Base-by-base conservation (phyloP, 2,113 vertebrate species). In the Halichoerus grypus region DNA sequence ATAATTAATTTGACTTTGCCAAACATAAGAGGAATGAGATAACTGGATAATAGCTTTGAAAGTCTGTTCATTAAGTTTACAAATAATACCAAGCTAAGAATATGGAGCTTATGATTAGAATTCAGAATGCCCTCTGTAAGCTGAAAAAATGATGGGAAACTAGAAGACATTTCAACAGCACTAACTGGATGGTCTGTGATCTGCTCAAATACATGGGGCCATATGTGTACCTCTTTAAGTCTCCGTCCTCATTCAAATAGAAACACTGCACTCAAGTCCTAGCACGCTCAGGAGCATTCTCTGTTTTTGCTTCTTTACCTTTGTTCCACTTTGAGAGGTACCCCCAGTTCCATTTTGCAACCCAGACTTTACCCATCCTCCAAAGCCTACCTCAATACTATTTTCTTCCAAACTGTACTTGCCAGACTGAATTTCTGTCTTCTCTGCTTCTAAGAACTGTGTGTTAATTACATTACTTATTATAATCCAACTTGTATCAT, bases 1-100 rank as follows among this genome's bases (percentile, higher is more conserved):
- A 87, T 89, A 83, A 88, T 97, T 94, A 92, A 92, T 95, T 90
- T 87, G 87, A 94, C 46, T 85, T 94, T 88, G 28, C 81, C 65
- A 96, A 95, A 88, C 21, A 59, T 57, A 96, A 51, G 46, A 72
- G 65, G 28, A 76, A 91, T 86, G 33, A 94, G 91, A 77, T 88
- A 91, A 90, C 61, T 81, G 22, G 53, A n/a, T 72, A 94, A 96
- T 90, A 81, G 33, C 72, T 96, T 95, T 77, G 39, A n/a, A 94
- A 85, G 33, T 67, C 42, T 94, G 51, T 76, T 89, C 77, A 94
- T 87, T 94, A 93, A 81, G 42, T 79, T 69, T 87, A 94, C 51
- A 96, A 84, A 90, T 90, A 97, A 51, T 80, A 53, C n/a, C 26
- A 90, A 39, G 55, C 49, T 76, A 91, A 59, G 91, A 95, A 46